phyloP scores from a whole-genome alignment of 2,113 vertebrate species.

The Salvelinus namaycush region DNA sequence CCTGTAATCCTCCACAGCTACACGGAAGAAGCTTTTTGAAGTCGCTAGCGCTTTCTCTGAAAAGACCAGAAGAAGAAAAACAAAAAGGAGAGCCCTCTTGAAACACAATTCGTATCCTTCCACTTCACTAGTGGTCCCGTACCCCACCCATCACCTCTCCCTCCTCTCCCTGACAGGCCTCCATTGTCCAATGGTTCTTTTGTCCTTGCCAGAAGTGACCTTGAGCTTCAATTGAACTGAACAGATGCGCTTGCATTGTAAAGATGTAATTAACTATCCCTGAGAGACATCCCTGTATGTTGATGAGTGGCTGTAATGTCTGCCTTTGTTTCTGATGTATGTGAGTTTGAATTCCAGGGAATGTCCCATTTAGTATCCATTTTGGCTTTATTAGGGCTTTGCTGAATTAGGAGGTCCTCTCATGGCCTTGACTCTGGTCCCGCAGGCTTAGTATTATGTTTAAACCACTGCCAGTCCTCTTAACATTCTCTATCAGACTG shows the following conservation, averaged over 20 bases:
- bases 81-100: constrained; percentile 85
- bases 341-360: neutral
- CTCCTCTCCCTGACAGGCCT: neutral
- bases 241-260: neutral
- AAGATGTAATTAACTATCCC: constrained; percentile 5
- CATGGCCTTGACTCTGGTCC: neutral
- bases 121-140: neutral
- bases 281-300: neutral
- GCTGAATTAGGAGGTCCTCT: neutral
- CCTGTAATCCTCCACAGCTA: constrained; percentile 74
- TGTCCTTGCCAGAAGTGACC: neutral
- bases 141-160: too few relatives aligned
- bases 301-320: neutral
- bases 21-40: constrained; percentile 94
- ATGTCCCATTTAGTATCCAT: neutral
- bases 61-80: constrained; percentile 94
- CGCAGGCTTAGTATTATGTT: constrained; percentile 32
- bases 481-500: constrained; percentile 71
- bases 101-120: constrained; percentile 94
- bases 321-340: neutral
- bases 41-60: constrained; percentile 93
- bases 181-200: neutral
- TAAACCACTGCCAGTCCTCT: constrained; percentile 37
- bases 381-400: neutral
- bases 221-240: neutral